Percentiles rank a stretch among this genome's conserved stretches.
These are phyloP conservation scores for Pollenia griseotomentosa DNA, from an alignment of 2,888 invertebrate genomes.

Conservation along the genomic window DNA sequence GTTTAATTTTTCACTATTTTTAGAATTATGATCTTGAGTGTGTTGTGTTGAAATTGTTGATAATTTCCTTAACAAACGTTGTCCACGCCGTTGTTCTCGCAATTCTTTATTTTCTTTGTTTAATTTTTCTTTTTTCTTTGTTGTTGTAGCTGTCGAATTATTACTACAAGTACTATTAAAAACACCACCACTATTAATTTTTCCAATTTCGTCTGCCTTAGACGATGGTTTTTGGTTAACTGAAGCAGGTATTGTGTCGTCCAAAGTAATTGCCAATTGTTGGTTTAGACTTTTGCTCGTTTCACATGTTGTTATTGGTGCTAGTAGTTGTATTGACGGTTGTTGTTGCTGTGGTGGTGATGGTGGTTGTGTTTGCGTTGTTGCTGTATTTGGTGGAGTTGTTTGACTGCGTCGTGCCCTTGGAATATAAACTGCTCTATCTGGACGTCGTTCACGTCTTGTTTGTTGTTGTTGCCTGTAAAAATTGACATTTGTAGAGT, in stretches of 20 bases:
- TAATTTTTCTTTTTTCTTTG: conserved; percentile 78
- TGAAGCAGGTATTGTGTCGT: conserved; percentile 75
- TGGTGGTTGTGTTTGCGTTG: conserved; percentile 73
- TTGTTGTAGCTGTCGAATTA: conserved; percentile 67
- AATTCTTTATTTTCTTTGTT: conserved; percentile 59
- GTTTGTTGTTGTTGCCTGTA: conserved; percentile 79
- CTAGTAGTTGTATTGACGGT: conserved; percentile 65
- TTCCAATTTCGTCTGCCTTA: conserved; percentile 78
- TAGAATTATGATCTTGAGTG: conserved; percentile 50
- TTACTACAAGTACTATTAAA: conserved; percentile 64
- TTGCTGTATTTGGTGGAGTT: conserved; percentile 81
- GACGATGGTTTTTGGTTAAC: conserved; percentile 74
- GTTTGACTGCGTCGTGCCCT: conserved; percentile 87
- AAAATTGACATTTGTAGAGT: conserved; percentile 55
- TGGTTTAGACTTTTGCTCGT: conserved; percentile 74
- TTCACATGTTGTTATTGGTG: conserved; percentile 60
- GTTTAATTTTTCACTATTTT: conserved; percentile 56
- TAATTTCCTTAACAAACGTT: conserved; percentile 67
- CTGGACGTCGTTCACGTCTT: conserved; percentile 87
- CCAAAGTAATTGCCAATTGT: conserved; percentile 76
- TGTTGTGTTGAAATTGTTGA: conserved; percentile 45
- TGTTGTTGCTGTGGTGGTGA: conserved; percentile 63
- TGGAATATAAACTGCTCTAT: conserved; percentile 92
- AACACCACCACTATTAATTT: conserved; percentile 25
- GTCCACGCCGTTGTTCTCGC: conserved; percentile 73